Base-by-base conservation (phyloP, 2,797 vertebrate genomes). In the Pangasius larnaudii region DNA sequence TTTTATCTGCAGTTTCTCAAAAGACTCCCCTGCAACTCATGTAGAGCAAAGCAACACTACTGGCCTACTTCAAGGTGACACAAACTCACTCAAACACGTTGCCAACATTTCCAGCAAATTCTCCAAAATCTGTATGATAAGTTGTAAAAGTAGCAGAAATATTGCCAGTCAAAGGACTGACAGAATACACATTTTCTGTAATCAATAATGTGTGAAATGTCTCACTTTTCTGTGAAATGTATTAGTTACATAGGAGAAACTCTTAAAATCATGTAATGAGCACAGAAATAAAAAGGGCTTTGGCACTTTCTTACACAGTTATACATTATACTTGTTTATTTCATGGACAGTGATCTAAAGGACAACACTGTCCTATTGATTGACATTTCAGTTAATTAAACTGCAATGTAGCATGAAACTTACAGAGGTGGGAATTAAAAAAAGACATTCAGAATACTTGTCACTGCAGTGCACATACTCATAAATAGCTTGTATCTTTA, bases 351-450 rank as follows among this genome's bases (percentile, higher is more conserved):
- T 89, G 65, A 42, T 82, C 27, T 74, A 74, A 59, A 36, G 46
- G 82, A 67, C 46, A 75, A 59, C 11, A 19, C 16, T n/a, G 24
- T 46, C 36, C 8, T 30, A 85, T 30, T 74, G 84, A 85, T 91
- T 86, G 59, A 18, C 85, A 85, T 92, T 90, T 87, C 36, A n/a
- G 61, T 88, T 80, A 92, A 91, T 91, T 93, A 79, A 92, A 92
- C 90, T 80, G 86, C 88, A 79, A 80, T 90, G 27, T 53, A 87
- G 88, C 90, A 88, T 88, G 80, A 90, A 86, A 81, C 90, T 89
- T 85, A 85, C 90, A 86, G 84, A 93, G 30, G 58, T 63, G 58
- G 78, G 36, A 75, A 81, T 80, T 65, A 82, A 87, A 89, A 87
- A 93, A 90, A 77, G 65, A 79, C 69, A 78, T 33, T 65, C 49